phyloP scores from a whole-genome alignment of 2,888 invertebrate genomes.

The Dynastes hyllus region DNA sequence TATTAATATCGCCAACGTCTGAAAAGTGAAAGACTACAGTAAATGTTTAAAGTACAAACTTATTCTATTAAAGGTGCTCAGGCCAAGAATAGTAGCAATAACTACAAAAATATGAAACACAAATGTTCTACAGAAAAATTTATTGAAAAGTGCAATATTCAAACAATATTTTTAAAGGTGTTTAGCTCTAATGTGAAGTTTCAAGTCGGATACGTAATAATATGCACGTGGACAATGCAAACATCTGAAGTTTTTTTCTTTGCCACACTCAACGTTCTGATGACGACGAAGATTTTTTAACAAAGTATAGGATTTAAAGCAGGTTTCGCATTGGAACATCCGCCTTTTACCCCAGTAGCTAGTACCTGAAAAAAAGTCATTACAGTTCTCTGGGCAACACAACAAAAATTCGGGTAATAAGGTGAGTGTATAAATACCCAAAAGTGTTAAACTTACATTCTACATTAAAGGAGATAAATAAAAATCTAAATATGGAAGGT shows the following conservation, averaged over 20 bases:
- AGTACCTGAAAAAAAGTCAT: constrained; percentile 32
- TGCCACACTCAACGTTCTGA: constrained; percentile 80
- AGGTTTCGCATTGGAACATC: constrained; percentile 75
- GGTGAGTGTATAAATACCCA: not conserved
- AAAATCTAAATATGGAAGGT: not conserved
- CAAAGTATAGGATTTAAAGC: constrained; percentile 74
- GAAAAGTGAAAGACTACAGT: constrained; percentile 25
- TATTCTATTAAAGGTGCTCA: not conserved
- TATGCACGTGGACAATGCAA: constrained; percentile 81
- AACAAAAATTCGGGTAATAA: not conserved
- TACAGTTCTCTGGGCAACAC: not conserved
- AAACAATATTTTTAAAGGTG: constrained; percentile 16
- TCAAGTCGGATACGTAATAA: constrained; percentile 81
- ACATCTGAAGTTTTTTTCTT: constrained; percentile 82
- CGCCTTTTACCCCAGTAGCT: constrained; percentile 16
- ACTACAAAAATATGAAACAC: not conserved
- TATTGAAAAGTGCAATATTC: constrained; percentile 12
- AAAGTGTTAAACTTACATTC: no score
- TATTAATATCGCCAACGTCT: constrained; percentile 15
- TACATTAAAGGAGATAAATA: not conserved
- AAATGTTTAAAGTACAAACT: not conserved
- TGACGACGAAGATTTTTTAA: constrained; percentile 77
- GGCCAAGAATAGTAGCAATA: not conserved
- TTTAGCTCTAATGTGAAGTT: constrained; percentile 74
- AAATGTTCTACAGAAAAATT: constrained; percentile 5